Conservation (phyloP, 2,888 invertebrate genomes). For the Mechanitis mazaeus region DNA sequence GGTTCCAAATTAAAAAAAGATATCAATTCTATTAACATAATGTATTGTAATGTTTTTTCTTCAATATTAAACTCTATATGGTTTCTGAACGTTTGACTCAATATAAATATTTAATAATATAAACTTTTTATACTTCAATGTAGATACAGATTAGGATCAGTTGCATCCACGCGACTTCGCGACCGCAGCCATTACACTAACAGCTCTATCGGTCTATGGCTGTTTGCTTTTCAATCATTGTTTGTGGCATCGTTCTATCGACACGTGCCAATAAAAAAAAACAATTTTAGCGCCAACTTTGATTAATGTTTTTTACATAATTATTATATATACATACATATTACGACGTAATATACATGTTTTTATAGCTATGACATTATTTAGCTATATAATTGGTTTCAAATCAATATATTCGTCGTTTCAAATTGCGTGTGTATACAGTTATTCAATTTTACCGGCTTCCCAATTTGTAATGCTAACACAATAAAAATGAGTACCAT, state of each 20-base stretch:
- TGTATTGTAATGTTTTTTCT: no score
- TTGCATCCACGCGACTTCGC: slow-evolving; percentile 56
- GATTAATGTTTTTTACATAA: not conserved
- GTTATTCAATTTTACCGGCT: not conserved
- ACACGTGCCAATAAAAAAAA: slow-evolving; percentile 12
- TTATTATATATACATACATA: not conserved
- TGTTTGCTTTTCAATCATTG: slow-evolving; percentile 31
- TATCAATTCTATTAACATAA: no score
- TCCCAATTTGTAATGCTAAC: not conserved
- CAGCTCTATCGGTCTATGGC: slow-evolving; percentile 23
- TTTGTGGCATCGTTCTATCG: slow-evolving; percentile 20
- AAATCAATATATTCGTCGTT: not conserved
- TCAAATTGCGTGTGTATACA: not conserved
- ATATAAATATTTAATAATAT: not conserved
- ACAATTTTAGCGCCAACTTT: not conserved
- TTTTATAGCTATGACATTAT: not conserved
- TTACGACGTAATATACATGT: not conserved
- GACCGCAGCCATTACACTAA: slow-evolving; percentile 35
- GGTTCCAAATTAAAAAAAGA: no score
- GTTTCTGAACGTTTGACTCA: not conserved
- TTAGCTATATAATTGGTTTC: slow-evolving; percentile 1
- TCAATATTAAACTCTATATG: no score
- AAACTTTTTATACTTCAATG: not conserved
- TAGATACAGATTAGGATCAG: slow-evolving; percentile 40
- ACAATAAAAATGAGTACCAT: not conserved